Conservation (phyloP, 2,113 vertebrate species). For the Vidua macroura region DNA sequence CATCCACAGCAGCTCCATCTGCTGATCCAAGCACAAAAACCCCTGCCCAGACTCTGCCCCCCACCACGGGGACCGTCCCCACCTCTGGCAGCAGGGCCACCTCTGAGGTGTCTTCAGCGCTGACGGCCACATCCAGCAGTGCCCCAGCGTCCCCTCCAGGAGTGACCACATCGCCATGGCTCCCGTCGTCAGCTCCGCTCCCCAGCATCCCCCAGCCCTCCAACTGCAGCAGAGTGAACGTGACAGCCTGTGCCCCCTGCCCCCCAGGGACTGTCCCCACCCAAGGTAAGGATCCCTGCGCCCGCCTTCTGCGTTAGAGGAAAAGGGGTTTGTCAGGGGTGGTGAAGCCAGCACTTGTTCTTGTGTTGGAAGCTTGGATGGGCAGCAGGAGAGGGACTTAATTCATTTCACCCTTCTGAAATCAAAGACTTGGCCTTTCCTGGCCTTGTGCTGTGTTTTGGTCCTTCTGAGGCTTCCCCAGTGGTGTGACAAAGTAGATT, state of each 20-base stretch:
- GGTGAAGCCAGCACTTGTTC: background rate
- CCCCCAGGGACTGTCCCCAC: conserved; percentile 74
- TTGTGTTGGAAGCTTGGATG: background rate
- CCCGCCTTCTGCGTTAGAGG: accelerated
- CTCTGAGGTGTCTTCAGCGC: background rate
- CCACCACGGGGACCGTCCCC: accelerated
- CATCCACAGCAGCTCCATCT: background rate
- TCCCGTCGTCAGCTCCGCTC: accelerated
- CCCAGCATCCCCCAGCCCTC: conserved; percentile 45
- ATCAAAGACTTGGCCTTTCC: background rate
- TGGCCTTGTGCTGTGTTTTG: background rate
- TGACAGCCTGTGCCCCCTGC: conserved; percentile 76
- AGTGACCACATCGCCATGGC: background rate
- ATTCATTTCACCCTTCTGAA: background rate
- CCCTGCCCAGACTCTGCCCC: background rate
- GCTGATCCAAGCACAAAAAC: background rate
- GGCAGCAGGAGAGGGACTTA: background rate
- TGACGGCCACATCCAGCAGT: accelerated
- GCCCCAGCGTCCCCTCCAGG: accelerated
- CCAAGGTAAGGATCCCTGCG: conserved; percentile 55
- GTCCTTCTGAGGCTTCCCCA: background rate
- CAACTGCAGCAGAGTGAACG: conserved; percentile 75
- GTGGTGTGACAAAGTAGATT: background rate
- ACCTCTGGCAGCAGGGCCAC: background rate
- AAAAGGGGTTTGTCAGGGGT: background rate